Base-by-base conservation (phyloP, 2,888 invertebrate species). In the Camponotus fellah region DNA sequence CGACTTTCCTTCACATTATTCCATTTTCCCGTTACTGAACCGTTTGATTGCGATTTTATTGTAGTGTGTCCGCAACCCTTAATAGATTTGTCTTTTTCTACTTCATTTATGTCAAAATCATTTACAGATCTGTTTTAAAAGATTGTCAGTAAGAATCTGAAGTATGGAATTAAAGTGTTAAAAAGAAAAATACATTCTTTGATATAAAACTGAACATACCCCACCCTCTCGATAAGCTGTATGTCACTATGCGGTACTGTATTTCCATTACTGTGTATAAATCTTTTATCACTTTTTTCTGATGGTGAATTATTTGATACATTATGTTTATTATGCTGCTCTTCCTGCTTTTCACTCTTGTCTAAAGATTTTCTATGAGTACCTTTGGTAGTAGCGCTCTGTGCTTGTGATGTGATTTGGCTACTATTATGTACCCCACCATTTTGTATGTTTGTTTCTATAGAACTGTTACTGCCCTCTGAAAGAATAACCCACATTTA, bases 331-430 rank as follows among this genome's bases (percentile, higher is more conserved):
- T 90, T 93, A 87, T 93, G 94, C 83, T 93, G 93, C 56, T 94
- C 94, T 84, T 95, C 94, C 84, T 92, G 93, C 84, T 95, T 95
- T 81, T 95, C 95, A 83, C 95, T 94, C 92, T 95, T 96, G 83
- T 96, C 96, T 79, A 95, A 91, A 53, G 95, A 95, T 92, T 96
- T 96, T 94, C 96, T 96, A 93, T 96, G 96, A 93, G 95, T 95
- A 92, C 95, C 95, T 93, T 95, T 95, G 66, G 94, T 94, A 82
- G 92, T 89, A 74, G 92, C 87, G 89, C 85, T 94, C 88, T 94
- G 94, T 86, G 93, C 82, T 88, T 93, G 93, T 76, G 93, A 88
- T 68, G 88, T 87, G 79, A 92, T 87, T 82, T 93, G 94, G 77
- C 93, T 90, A 86, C 92, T 92, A 87, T 92, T 93, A 80, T 94